These are phyloP conservation scores for Drosophila colorata DNA, from an alignment of 2,888 invertebrate genomes.

Conservation along the genomic window DNA sequence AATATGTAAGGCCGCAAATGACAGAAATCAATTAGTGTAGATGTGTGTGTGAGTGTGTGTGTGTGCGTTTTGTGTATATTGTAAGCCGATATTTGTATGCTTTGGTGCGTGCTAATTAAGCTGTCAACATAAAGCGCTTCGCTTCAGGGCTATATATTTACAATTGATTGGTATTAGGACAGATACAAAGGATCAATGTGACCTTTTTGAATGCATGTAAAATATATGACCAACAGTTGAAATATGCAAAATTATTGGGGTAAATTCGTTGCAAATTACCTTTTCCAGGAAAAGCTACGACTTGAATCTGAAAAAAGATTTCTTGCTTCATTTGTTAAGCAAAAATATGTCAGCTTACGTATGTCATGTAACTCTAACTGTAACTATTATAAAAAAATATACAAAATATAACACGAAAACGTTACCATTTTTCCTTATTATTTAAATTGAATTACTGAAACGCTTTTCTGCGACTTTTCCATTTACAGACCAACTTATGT, in stretches of 20 bases:
- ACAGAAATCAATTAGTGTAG: conserved; percentile 56
- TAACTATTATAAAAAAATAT: too few relatives aligned
- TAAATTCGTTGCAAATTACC: neutral
- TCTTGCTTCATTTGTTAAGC: too few relatives aligned
- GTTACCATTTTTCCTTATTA: too few relatives aligned
- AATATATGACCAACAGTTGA: neutral
- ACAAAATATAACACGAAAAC: too few relatives aligned
- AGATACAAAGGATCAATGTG: neutral
- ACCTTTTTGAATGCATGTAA: too few relatives aligned
- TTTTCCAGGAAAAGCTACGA: neutral
- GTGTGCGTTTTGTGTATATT: conserved; percentile 15
- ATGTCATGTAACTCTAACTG: too few relatives aligned
- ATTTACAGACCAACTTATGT: too few relatives aligned
- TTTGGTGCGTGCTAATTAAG: conserved; percentile 44
- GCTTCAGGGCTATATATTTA: conserved; percentile 14
- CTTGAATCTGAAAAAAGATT: neutral
- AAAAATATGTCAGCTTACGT: too few relatives aligned
- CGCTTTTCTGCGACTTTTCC: too few relatives aligned
- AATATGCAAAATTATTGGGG: neutral
- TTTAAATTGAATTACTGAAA: too few relatives aligned
- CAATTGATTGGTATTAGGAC: conserved; percentile 23
- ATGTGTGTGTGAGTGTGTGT: neutral
- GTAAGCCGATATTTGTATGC: conserved; percentile 47
- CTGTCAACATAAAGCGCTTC: conserved; percentile 39
- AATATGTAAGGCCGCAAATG: conserved; percentile 42